Percentiles rank a stretch among this genome's conserved stretches.
Evolutionary conservation across 1,140 invertebrate species (phyloP).

Genomic region (Rhopalosiphum padi): DNA sequence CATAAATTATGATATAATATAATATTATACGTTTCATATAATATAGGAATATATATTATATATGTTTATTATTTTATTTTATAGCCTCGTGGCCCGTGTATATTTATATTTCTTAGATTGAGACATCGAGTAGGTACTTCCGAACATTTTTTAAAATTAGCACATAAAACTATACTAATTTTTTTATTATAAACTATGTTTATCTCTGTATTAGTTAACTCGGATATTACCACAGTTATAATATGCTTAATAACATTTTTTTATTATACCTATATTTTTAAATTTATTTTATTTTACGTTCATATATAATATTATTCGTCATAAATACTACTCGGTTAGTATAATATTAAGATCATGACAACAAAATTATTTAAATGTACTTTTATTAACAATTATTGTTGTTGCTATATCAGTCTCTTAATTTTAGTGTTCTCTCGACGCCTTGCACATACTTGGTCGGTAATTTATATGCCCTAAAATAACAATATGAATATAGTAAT

Average conservation of each 20-base stretch:
- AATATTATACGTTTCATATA: too few relatives aligned
- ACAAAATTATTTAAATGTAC: not conserved
- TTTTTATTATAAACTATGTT: too few relatives aligned
- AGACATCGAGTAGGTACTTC: too few relatives aligned
- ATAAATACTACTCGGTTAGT: not conserved
- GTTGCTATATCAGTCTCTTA: not conserved
- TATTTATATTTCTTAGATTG: too few relatives aligned
- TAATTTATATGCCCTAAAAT: conserved; percentile 60
- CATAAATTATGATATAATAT: too few relatives aligned
- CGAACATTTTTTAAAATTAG: too few relatives aligned
- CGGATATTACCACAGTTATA: not conserved
- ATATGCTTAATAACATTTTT: not conserved
- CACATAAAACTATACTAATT: too few relatives aligned
- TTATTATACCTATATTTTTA: not conserved
- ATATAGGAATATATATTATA: too few relatives aligned
- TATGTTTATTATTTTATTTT: too few relatives aligned
- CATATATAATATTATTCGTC: not conserved
- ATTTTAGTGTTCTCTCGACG: conserved; percentile 59
- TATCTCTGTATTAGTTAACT: too few relatives aligned
- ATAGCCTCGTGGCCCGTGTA: too few relatives aligned
- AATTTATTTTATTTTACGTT: not conserved
- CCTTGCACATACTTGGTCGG: conserved; percentile 60
- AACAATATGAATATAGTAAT: not conserved
- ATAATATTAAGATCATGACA: too few relatives aligned
- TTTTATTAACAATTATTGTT: not conserved